Base-by-base conservation (phyloP, 2,888 invertebrate species). In the Elysia crispata region DNA sequence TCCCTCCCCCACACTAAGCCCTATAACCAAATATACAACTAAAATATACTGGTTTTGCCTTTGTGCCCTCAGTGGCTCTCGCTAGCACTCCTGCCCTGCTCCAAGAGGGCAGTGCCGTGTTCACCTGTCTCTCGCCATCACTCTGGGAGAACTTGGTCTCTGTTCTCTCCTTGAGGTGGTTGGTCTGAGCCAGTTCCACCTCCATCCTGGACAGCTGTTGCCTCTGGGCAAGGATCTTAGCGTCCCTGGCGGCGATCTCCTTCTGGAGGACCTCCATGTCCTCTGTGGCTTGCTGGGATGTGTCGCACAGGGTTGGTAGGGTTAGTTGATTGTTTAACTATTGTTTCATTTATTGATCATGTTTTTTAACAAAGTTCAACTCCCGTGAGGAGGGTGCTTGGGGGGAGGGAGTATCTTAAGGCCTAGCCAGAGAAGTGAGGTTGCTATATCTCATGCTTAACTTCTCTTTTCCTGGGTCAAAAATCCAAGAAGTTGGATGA, bases 221-320 rank as follows among this genome's bases (percentile, higher is more conserved):
- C 11, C 86, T 84, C 30, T 89, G 83, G 41, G 90, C 88, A 18
- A 82, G 60, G 31, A 90, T 88, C 78, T 85, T 82, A 30, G 86
- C 84, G 70, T 90, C 89, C 20, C 86, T 76, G 33, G 77, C 76
- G 0, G 78, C 79, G 3, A 88, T 84, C 74, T 89, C 86, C 8
- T 87, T 87, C 69, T 85, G 81, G 18, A 89, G 79, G 6, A 79
- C 84, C 33, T 88, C 87, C 30, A 82, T 60, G 57, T 89, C 89
- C 76, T 87, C 84, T 8, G 86, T 82, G 76, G 85, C 86, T 87
- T 88, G 89, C 90, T 90, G 86, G n/a, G n/a, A n/a, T n/a, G n/a
- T n/a, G n/a, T n/a, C n/a, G n/a, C n/a, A n/a, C n/a, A n/a, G n/a
- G n/a, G n/a, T n/a, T n/a, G n/a, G n/a, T 18, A 13, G 13, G 54